phyloP scores from a whole-genome alignment of 2,113 vertebrate genomes.

The Cyprinus carpio region DNA sequence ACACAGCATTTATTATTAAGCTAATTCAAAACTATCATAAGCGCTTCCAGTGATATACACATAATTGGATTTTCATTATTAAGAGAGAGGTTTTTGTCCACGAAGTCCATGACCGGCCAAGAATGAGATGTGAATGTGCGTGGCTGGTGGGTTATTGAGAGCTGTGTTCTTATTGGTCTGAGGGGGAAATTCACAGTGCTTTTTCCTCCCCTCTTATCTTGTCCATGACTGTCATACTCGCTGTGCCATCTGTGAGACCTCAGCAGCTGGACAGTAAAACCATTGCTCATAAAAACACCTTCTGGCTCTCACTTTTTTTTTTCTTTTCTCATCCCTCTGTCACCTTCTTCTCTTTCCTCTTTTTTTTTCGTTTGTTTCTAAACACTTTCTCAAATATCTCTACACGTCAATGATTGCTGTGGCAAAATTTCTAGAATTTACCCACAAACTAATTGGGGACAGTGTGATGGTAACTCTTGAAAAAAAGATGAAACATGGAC shows the following conservation, averaged over 20 bases:
- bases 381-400: background rate
- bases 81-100: background rate
- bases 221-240: constrained; percentile 37
- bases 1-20: background rate
- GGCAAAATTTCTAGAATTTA: constrained; percentile 11
- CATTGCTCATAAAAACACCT: constrained; percentile 43
- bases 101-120: background rate
- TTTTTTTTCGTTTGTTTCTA: background rate
- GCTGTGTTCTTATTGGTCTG: constrained; percentile 17
- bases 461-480: background rate
- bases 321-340: constrained; percentile 19
- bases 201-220: constrained; percentile 12
- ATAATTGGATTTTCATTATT: constrained; percentile 43
- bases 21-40: background rate
- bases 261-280: constrained; percentile 51
- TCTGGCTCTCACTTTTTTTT: constrained; percentile 24
- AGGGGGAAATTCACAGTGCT: background rate
- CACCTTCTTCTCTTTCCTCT: constrained; percentile 20
- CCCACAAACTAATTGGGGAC: constrained; percentile 25
- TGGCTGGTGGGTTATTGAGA: background rate
- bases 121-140: background rate
- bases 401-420: background rate
- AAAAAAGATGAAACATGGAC: background rate
- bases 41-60: constrained; percentile 1
- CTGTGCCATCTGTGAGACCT: constrained; percentile 43